Evolutionary conservation across 2,797 vertebrate genomes (phyloP).

Genomic region (Rachycentron canadum): DNA sequence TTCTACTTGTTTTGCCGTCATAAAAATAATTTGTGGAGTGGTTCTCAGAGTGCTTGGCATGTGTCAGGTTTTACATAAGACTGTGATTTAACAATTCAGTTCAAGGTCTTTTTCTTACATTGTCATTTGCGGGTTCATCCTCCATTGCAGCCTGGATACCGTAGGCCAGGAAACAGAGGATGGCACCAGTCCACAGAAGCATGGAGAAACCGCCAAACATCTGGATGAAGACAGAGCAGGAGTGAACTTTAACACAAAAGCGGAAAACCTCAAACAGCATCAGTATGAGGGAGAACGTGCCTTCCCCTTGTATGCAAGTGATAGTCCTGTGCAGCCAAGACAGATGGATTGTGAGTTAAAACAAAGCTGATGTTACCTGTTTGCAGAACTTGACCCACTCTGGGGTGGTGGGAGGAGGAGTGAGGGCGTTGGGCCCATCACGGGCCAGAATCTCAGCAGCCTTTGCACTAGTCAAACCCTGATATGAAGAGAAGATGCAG

Average conservation of each 20-base stretch:
- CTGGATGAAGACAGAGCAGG: conserved; percentile 65
- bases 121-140: conserved; percentile 92
- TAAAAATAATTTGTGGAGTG: no score
- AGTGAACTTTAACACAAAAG: background rate
- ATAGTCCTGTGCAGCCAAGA: background rate
- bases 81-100: background rate
- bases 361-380: conserved; percentile 61
- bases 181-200: conserved; percentile 96
- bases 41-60: no score
- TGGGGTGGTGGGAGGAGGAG: conserved; percentile 95
- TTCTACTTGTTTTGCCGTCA: background rate
- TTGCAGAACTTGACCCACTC: conserved; percentile 99
- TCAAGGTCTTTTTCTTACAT: conserved; percentile 82
- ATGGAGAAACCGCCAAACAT: conserved; percentile 97
- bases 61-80: no score
- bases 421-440: conserved; percentile 95
- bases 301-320: no score
- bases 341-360: background rate
- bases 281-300: no score
- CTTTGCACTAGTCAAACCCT: conserved; percentile 90
- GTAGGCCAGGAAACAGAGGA: conserved; percentile 95
- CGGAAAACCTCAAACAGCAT: background rate
- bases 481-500: background rate
- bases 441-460: conserved; percentile 93
- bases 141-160: conserved; percentile 90